Evolutionary conservation across 2,797 vertebrate genomes (phyloP).

Genomic region (Schizothorax lantsangensis): DNA sequence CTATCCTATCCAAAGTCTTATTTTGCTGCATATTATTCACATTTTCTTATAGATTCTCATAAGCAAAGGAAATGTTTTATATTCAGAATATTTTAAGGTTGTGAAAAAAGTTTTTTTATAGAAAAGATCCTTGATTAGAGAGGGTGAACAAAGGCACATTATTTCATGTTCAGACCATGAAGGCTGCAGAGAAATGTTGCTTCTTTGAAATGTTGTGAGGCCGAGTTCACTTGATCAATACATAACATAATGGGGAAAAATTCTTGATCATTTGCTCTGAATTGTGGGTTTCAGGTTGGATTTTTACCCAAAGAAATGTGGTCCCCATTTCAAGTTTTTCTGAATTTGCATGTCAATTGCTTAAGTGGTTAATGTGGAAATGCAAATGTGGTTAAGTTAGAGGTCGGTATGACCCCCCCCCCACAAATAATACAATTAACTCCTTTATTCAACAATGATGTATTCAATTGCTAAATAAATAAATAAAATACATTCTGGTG

Average conservation of each 20-base stretch:
- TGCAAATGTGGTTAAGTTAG: neutral
- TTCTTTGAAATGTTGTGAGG: neutral
- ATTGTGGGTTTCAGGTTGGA: neutral
- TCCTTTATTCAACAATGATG: neutral
- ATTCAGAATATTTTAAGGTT: neutral
- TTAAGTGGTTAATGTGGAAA: too few species aligned
- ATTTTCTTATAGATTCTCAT: neutral
- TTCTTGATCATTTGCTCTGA: neutral
- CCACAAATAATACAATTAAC: too few species aligned
- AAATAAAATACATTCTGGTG: neutral
- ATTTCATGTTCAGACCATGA: neutral
- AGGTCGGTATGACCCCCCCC: neutral
- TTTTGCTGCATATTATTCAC: neutral
- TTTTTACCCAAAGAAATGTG: neutral
- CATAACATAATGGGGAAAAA: neutral
- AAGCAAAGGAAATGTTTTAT: neutral
- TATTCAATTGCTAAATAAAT: neutral
- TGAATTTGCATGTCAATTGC: neutral
- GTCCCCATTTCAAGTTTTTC: neutral
- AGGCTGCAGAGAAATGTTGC: neutral
- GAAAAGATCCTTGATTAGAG: neutral
- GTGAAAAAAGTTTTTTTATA: neutral
- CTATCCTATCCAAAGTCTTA: neutral
- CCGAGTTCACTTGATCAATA: neutral
- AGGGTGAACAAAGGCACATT: too few species aligned